These are phyloP conservation scores for Cryptocephalus moraei DNA, from an alignment of 2,888 invertebrate genomes.

Conservation along the genomic window DNA sequence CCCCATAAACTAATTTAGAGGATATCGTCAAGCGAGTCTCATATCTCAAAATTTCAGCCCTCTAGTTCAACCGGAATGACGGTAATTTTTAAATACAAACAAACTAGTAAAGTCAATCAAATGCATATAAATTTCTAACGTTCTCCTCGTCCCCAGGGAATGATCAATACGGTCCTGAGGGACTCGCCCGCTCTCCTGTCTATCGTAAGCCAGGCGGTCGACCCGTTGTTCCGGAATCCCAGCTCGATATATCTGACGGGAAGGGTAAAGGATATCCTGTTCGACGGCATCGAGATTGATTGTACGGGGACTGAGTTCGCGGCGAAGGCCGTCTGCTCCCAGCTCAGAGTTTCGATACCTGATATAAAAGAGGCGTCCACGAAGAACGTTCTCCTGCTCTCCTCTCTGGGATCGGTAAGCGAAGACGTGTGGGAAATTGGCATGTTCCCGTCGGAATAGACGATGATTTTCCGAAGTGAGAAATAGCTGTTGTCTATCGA, in stretches of 20 bases:
- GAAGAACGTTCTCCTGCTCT: constrained; percentile 59
- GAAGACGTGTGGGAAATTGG: constrained; percentile 2
- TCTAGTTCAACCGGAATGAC: too few relatives aligned
- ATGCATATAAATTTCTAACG: too few relatives aligned
- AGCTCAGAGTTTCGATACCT: constrained; percentile 53
- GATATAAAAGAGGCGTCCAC: constrained; percentile 41
- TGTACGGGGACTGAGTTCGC: constrained; percentile 66
- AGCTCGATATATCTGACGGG: constrained; percentile 50
- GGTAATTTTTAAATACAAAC: too few relatives aligned
- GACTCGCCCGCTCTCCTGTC: constrained; percentile 58
- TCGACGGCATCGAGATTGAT: constrained; percentile 61
- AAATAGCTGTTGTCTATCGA: too few relatives aligned
- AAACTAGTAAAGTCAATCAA: too few relatives aligned
- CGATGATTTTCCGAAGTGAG: too few relatives aligned
- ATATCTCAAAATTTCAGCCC: too few relatives aligned
- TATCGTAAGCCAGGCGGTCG: constrained; percentile 57
- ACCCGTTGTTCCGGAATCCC: constrained; percentile 56
- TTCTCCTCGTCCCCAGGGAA: constrained; percentile 34
- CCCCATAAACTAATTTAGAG: too few relatives aligned
- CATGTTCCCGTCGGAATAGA: background rate
- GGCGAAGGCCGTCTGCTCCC: constrained; percentile 60
- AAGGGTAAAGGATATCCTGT: constrained; percentile 61
- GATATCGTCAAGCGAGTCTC: too few relatives aligned
- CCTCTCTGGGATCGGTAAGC: constrained; percentile 61
- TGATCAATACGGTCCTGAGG: constrained; percentile 45